These are phyloP conservation scores for Eilema depressum DNA, from an alignment of 2,888 invertebrate species.

Conservation along the genomic window DNA sequence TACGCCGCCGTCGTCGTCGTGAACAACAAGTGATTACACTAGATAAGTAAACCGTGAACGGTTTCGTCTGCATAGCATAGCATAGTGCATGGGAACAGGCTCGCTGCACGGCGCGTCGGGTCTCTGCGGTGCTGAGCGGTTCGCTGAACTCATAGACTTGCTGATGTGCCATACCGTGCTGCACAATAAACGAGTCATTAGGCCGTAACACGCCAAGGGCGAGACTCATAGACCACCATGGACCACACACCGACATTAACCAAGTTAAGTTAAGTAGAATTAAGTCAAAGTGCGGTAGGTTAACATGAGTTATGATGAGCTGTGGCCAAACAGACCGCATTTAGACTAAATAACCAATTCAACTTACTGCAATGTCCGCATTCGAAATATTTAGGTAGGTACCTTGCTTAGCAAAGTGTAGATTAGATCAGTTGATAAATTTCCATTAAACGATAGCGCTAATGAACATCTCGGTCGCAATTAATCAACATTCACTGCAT, in stretches of 20 bases:
- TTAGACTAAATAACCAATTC: too few relatives aligned
- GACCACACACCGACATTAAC: background rate
- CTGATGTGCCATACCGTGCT: background rate
- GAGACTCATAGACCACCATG: background rate
- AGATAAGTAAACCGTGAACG: background rate
- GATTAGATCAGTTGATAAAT: conserved; percentile 1
- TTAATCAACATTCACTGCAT: background rate
- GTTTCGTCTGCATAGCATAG: too few relatives aligned
- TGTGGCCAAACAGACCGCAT: background rate
- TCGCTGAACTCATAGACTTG: background rate
- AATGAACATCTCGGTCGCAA: background rate
- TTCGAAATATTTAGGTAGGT: too few relatives aligned
- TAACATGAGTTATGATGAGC: background rate
- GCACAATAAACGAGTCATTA: background rate
- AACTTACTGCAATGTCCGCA: background rate
- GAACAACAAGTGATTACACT: background rate
- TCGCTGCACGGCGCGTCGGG: background rate
- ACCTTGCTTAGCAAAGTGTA: background rate
- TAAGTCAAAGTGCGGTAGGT: background rate
- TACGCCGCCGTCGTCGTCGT: background rate
- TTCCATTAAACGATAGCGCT: background rate
- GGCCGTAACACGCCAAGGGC: background rate
- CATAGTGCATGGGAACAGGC: too few relatives aligned
- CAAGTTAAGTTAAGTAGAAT: too few relatives aligned
- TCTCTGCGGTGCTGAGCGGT: background rate